Base-by-base conservation (phyloP, 92 coral and sea anemone species). In the Zoanthus sociatus region DNA sequence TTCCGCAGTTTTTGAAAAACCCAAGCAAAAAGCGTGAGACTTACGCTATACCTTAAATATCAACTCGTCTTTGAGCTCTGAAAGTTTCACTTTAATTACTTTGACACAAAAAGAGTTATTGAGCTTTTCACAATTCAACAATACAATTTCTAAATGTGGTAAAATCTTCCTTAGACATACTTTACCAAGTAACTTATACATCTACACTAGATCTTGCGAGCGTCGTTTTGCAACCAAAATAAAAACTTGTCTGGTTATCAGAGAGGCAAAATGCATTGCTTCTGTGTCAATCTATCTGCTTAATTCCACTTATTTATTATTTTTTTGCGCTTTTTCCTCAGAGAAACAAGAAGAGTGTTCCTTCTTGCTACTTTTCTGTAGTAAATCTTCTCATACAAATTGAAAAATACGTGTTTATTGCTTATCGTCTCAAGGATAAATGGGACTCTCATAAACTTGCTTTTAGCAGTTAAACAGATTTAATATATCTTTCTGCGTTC, bases 191-290 rank as follows among this genome's bases (percentile, higher is more conserved):
- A 69, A 31, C 45, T 69, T 69, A 7, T 69, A 4, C 45, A 69
- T 5, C 45, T 69, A 69, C 74, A 69, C 74, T 69, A 13, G 74
- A 69, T 69, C 45, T 69, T 69, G 44, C 46, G 15, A 69, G 74
- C 6, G 31, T 16, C 46, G 74, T 69, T 30, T 69, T 69, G 44
- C 3, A 31, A 69, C 74, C 74, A 31, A 69, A 67, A 67, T 67
- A 67, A 67, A 67, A 67, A 67, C 33, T n/a, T 67, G 72, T 67
- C 72, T 67, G 72, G 74, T 69, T 0, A 69, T 69, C 45, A 21
- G 74, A 69, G 74, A 16, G 74, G 48, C 46, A 69, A 69, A 69
- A 69, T 69, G 74, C 74, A 69, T 69, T 21, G 14, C 45, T 31
- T n/a, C 14, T 1, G 14, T 26, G 44, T 46, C 7, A 69, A 31